A percentile compares a stretch with the other conserved stretches of the same genome.
These are phyloP conservation scores for Pitta sordida DNA, from an alignment of 2,113 vertebrate species.

Conservation along the genomic window DNA sequence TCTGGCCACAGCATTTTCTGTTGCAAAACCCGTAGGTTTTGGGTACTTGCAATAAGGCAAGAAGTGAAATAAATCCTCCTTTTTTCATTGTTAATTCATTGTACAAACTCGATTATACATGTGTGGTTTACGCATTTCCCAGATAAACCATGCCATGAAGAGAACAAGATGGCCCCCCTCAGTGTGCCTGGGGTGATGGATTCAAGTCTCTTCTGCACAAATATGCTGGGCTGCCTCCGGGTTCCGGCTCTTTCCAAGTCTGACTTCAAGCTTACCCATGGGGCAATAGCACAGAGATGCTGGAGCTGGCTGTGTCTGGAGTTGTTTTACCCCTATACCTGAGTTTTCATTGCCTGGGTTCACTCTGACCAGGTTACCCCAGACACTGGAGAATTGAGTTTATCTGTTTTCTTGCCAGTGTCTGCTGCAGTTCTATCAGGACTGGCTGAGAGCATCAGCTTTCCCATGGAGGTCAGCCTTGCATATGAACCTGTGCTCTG, in stretches of 20 bases:
- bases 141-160: background rate
- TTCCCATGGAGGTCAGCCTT: background rate
- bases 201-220: background rate
- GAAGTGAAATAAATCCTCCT: background rate
- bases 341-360: background rate
- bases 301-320: background rate
- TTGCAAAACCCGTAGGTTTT: background rate
- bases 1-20: background rate
- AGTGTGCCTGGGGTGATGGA: background rate
- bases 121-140: background rate
- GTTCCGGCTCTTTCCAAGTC: background rate
- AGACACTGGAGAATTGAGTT: background rate
- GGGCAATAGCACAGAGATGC: background rate
- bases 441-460: background rate
- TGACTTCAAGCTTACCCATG: background rate
- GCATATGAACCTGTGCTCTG: background rate
- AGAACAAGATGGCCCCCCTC: background rate
- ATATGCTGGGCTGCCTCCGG: background rate
- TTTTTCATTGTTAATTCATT: background rate
- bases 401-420: background rate
- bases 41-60: background rate
- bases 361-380: background rate
- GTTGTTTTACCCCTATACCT: background rate
- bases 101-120: background rate
- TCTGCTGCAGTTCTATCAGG: background rate